Evolutionary conservation across 2,797 vertebrate species (phyloP).

Genomic region (Linurgus olivaceus): DNA sequence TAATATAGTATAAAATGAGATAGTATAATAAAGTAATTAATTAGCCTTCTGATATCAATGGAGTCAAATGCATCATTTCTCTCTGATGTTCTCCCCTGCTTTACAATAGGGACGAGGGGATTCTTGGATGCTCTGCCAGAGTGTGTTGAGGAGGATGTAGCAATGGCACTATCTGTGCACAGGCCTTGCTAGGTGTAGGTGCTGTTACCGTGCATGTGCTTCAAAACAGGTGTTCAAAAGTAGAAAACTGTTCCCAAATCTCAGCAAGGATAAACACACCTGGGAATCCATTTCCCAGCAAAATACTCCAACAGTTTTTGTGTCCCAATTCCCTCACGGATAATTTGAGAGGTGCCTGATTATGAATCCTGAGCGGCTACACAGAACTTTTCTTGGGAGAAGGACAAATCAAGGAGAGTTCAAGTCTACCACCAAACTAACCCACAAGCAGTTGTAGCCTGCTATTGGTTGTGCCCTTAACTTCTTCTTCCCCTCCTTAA

Average conservation of each 20-base stretch:
- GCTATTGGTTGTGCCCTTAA: background rate
- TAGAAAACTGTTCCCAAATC: background rate
- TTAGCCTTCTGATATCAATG: background rate
- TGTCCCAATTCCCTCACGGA: background rate
- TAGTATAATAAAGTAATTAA: background rate
- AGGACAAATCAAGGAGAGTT: background rate
- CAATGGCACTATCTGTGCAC: background rate
- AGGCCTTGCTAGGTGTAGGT: background rate
- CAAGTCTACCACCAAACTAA: background rate
- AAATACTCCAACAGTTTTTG: background rate
- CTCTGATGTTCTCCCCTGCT: background rate
- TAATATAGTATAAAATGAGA: background rate
- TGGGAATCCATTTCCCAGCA: background rate
- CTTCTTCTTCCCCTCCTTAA: background rate
- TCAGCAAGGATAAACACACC: background rate
- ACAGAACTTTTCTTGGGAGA: background rate
- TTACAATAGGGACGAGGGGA: accelerated
- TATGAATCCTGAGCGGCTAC: background rate
- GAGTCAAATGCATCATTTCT: background rate
- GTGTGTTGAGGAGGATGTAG: background rate
- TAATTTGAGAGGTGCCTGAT: background rate
- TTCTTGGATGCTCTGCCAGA: background rate
- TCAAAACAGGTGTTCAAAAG: background rate
- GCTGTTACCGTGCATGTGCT: background rate
- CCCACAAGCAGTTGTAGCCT: background rate